Evolutionary conservation across 2,888 invertebrate genomes (phyloP), one percentile per base, ranked within the genome.

Genomic region (Hesperia comma): DNA sequence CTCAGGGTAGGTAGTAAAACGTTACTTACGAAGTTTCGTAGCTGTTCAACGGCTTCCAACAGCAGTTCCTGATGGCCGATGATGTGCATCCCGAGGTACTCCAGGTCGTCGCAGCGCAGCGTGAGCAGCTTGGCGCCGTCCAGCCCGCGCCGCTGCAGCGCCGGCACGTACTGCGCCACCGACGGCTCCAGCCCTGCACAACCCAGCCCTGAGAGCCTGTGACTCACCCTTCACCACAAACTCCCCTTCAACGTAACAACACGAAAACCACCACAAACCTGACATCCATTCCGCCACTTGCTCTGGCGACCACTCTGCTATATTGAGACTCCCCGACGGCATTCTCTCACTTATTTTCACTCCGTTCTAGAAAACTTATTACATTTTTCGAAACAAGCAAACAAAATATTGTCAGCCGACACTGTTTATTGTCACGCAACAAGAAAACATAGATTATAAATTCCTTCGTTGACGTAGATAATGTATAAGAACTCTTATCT

Each of bases 21-120:
- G 46, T 63, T 67, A 92, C 96, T 94, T 92, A 97, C 97, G 90
- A 98, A 97, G 89, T 97, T 96, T 75, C 97, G 93, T 56, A 99
- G 93, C 76, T 98, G 96, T 78, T 98, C 98, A 14, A 99, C 97
- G 60, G 98, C 98, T 86, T 98, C 98, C 55, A 99, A 93, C 71
- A 99, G 95, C 63, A 98, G 95, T 85, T 98, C 98, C 86, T 99
- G 98, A 84, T 99, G 98, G 10, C 99, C 99, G 71, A 99, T 95
- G 82, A 96, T 95, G 70, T 93, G 93, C 80, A 99, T 95, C 21
- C 98, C 97, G 63, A 99, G 93, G 82, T 96, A 95, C 81, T 97
- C 96, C 71, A 99, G 94, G 88, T 98, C 98, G 83, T 98, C 97
- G 60, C 97, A 96, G 68, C 97, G 95, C 78, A 99, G 94, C 83